Evolutionary conservation across 92 coral and sea anemone species (phyloP).

Genomic region (Umimayanthus chanpuru): DNA sequence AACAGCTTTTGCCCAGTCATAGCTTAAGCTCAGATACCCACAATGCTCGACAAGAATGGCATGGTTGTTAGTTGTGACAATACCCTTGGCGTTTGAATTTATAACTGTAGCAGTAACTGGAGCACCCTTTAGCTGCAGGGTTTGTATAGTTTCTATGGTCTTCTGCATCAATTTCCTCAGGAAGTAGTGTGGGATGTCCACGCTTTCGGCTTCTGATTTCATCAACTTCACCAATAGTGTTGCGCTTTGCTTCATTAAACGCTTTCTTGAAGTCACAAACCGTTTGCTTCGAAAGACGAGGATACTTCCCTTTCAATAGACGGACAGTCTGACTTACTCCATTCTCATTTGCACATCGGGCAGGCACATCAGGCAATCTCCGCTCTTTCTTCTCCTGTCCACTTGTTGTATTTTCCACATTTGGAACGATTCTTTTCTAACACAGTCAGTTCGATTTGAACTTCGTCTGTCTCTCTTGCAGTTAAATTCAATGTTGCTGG

Average conservation of each 20-base stretch:
- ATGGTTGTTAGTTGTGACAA: neutral
- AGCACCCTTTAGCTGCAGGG: neutral
- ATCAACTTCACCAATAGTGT: conserved; percentile 10
- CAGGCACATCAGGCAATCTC: conserved; percentile 10
- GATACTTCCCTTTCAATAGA: conserved; percentile 37
- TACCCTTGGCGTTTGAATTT: conserved; percentile 24
- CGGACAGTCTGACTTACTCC: conserved; percentile 38
- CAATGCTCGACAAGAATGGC: conserved; percentile 1
- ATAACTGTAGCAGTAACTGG: conserved; percentile 17
- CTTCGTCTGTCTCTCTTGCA: conserved; percentile 21
- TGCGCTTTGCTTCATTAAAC: conserved; percentile 4
- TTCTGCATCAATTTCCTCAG: conserved; percentile 13
- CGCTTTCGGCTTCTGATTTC: too few species aligned
- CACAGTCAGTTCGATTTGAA: neutral
- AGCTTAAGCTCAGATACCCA: conserved; percentile 47
- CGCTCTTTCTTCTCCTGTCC: conserved; percentile 1
- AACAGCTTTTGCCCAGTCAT: conserved; percentile 48
- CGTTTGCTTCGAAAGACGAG: conserved; percentile 35
- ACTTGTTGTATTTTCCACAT: conserved; percentile 11
- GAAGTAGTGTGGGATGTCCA: conserved; percentile 13
- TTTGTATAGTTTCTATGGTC: conserved; percentile 19
- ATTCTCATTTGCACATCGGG: neutral
- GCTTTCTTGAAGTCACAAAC: conserved; percentile 23
- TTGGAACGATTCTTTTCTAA: neutral
- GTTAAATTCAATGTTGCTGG: conserved; percentile 26